Percentiles rank a stretch among this genome's conserved stretches.
Evolutionary conservation across 2,888 invertebrate species (phyloP).

Genomic region (Ophion slaviceki): DNA sequence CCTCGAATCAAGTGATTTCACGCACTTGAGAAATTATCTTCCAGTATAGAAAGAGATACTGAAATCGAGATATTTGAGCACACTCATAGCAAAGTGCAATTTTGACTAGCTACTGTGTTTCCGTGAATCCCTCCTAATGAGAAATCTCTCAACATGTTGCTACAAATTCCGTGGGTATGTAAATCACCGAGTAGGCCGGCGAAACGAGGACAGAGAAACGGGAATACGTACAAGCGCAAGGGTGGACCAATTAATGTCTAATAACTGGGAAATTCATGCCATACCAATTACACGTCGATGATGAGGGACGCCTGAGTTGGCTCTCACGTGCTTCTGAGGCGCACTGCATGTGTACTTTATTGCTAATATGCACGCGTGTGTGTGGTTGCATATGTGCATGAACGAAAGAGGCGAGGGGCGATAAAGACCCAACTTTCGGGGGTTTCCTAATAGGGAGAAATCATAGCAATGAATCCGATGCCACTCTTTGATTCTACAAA

Average conservation of each 20-base stretch:
- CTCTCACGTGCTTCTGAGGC: conserved; percentile 48
- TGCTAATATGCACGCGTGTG: background rate
- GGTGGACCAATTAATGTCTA: conserved; percentile 73
- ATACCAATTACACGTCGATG: conserved; percentile 70
- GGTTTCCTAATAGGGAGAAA: no score
- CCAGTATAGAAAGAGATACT: background rate
- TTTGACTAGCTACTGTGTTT: background rate
- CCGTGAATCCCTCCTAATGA: background rate
- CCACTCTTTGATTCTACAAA: no score
- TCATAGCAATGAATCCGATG: no score
- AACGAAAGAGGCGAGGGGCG: no score
- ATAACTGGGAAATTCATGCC: conserved; percentile 69
- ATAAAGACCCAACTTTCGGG: no score
- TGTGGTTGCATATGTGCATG: no score
- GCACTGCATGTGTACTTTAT: conserved; percentile 21
- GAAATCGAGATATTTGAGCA: no score
- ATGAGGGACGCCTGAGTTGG: conserved; percentile 49
- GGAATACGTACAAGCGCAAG: conserved; percentile 40
- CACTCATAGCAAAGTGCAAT: no score
- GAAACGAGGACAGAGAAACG: conserved; percentile 65
- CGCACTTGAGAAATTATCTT: background rate
- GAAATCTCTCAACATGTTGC: conserved; percentile 47
- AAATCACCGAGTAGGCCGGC: conserved; percentile 66
- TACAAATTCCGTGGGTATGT: conserved; percentile 47
- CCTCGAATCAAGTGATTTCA: no score